Evolutionary conservation across 2,888 invertebrate genomes (phyloP).

Genomic region (Drosophila infuscata): DNA sequence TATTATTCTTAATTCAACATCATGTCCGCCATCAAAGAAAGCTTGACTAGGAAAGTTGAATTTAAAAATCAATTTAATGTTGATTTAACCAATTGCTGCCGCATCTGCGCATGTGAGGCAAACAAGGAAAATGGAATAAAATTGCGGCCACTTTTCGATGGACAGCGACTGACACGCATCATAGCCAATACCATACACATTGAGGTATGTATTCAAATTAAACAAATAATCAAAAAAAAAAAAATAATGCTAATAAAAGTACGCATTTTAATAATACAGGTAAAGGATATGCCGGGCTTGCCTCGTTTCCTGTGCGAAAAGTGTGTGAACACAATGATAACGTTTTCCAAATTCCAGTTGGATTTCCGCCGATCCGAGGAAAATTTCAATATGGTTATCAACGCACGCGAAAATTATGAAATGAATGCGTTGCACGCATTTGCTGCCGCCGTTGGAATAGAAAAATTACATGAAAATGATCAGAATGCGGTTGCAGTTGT

Average conservation of each 20-base stretch:
- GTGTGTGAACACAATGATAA: constrained; percentile 32
- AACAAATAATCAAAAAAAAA: too few relatives aligned
- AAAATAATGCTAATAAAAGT: too few relatives aligned
- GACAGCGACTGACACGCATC: constrained; percentile 42
- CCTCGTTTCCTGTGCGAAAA: constrained; percentile 52
- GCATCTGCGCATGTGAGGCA: constrained; percentile 37
- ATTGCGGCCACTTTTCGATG: constrained; percentile 47
- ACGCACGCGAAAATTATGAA: constrained; percentile 24
- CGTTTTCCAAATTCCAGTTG: constrained; percentile 49
- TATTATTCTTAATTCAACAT: constrained; percentile 11
- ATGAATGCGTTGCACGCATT: constrained; percentile 34
- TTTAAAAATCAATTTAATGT: constrained; percentile 11
- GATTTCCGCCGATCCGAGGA: constrained; percentile 55
- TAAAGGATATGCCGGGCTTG: constrained; percentile 39
- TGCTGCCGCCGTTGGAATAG: constrained; percentile 29
- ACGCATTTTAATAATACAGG: constrained; percentile 10
- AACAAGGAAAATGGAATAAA: constrained; percentile 29
- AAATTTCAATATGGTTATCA: constrained; percentile 32
- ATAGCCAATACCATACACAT: constrained; percentile 55
- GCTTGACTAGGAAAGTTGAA: constrained; percentile 11
- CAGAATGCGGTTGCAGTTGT: constrained; percentile 26
- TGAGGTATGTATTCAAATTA: constrained; percentile 23
- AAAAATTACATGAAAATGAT: constrained; percentile 33
- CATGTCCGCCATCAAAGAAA: constrained; percentile 27
- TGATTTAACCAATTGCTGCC: constrained; percentile 44